Evolutionary conservation across 2,113 vertebrate genomes (phyloP), one percentile per base, ranked within the genome.

Genomic region (Corythoichthys intestinalis): DNA sequence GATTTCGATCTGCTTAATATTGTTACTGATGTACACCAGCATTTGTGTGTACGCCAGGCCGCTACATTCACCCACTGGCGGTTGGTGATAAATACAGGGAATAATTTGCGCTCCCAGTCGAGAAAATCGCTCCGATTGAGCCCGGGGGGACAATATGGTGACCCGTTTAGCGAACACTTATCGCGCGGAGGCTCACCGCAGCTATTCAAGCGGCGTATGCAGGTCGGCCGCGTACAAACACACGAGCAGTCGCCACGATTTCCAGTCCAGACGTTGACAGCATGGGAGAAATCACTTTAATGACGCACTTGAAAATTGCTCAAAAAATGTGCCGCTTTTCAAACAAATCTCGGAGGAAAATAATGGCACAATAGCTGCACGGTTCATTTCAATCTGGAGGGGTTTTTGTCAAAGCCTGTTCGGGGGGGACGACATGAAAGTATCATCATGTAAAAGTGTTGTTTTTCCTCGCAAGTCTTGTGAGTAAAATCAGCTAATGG

Each of bases 91-190:
- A 89, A 88, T 85, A 68, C 70, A 47, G 73, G 64, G 75, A 78
- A 86, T 80, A 86, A 87, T 89, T 88, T 88, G 84, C 84, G 76
- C 85, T 86, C 81, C 86, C 84, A 76, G 78, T 54, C 78, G 75
- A 76, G 80, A 87, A 85, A 88, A 89, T 86, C 83, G 84, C 85
- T 84, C 84, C 77, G 77, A 87, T 87, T 85, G 86, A 88, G 88
- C 70, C 68, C 67, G 65, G 15, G 76, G 84, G 81, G 79, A 85
- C 86, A 86, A 87, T 88, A 80, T 72, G 74, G 81, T 86, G 89
- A 88, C 89, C 89, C 68, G 80, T 86, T 89, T 88, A 86, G 83
- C 20, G 60, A 88, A 88, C 89, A 87, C 84, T 88, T 87, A 90
- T 86, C 89, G 37, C 84, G 87, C 85, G 85, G 83, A 85, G 84